A percentile compares a stretch with the other conserved stretches of the same genome.
These are phyloP conservation scores for Carassius carassius DNA, from an alignment of 2,113 vertebrate species.

Conservation along the genomic window DNA sequence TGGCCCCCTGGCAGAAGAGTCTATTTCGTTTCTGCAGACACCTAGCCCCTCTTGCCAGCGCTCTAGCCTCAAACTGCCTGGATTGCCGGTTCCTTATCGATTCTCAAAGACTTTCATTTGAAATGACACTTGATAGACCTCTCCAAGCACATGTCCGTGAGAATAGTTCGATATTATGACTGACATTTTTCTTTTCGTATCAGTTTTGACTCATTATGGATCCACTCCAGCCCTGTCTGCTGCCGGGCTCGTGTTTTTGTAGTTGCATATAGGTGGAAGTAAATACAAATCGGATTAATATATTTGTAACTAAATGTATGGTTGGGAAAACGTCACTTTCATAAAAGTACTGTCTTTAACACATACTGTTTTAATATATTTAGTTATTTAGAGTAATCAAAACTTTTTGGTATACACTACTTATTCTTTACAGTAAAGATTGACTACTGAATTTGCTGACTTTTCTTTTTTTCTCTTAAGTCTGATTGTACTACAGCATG, in stretches of 20 bases:
- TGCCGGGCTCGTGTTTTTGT: not conserved
- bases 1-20: slow-evolving; percentile 43
- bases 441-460: too few species aligned
- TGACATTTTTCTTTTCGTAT: slow-evolving; percentile 37
- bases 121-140: slow-evolving; percentile 60
- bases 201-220: slow-evolving; percentile 22
- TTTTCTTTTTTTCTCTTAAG: too few species aligned
- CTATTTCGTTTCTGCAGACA: slow-evolving; percentile 57
- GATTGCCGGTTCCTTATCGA: slow-evolving; percentile 61
- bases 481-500: too few species aligned
- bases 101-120: slow-evolving; percentile 56
- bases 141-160: slow-evolving; percentile 49
- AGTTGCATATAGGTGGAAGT: not conserved
- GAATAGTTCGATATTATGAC: slow-evolving; percentile 55
- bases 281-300: not conserved
- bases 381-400: not conserved
- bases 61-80: slow-evolving; percentile 59
- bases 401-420: not conserved
- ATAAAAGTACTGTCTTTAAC: too few species aligned
- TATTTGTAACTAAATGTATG: not conserved
- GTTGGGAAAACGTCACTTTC: not conserved
- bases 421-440: too few species aligned
- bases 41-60: slow-evolving; percentile 60
- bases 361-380: too few species aligned
- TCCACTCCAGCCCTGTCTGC: not conserved